A percentile compares a stretch with the other conserved stretches of the same genome.
Evolutionary conservation across 2,888 invertebrate species (phyloP).

Genomic region (Macrophya annulata): DNA sequence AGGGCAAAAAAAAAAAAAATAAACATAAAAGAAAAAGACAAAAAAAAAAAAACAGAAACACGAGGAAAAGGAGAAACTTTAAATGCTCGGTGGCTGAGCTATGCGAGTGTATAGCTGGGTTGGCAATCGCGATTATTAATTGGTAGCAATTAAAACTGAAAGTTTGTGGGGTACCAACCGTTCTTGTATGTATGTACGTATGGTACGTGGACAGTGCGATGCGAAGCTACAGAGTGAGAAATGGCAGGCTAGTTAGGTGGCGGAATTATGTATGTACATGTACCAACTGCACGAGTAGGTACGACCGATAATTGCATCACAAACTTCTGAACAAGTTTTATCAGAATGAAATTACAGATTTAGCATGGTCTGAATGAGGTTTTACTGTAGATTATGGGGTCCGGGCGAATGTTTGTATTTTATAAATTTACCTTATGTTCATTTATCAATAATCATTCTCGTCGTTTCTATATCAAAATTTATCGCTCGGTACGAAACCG

Average conservation of each 20-base stretch:
- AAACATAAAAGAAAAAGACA: no score
- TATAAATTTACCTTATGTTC: background rate
- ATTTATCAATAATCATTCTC: background rate
- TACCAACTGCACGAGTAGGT: background rate
- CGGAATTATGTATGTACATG: conserved; percentile 27
- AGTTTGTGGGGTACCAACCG: background rate
- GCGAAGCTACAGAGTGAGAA: conserved; percentile 5
- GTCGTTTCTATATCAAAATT: background rate
- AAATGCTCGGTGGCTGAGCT: background rate
- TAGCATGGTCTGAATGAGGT: background rate
- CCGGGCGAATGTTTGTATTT: background rate
- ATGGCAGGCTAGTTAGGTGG: conserved; percentile 13
- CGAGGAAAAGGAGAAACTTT: background rate
- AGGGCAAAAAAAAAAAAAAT: no score
- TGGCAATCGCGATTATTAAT: conserved; percentile 35
- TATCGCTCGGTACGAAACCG: background rate
- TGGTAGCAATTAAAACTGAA: conserved; percentile 31
- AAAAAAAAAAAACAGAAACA: background rate
- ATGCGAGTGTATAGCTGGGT: background rate
- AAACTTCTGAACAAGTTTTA: background rate
- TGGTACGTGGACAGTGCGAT: background rate
- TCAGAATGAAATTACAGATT: background rate
- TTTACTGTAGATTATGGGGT: background rate
- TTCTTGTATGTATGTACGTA: background rate
- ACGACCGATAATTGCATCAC: conserved; percentile 2